phyloP scores from a whole-genome alignment of 2,888 invertebrate genomes.

The Cryptus armator region DNA sequence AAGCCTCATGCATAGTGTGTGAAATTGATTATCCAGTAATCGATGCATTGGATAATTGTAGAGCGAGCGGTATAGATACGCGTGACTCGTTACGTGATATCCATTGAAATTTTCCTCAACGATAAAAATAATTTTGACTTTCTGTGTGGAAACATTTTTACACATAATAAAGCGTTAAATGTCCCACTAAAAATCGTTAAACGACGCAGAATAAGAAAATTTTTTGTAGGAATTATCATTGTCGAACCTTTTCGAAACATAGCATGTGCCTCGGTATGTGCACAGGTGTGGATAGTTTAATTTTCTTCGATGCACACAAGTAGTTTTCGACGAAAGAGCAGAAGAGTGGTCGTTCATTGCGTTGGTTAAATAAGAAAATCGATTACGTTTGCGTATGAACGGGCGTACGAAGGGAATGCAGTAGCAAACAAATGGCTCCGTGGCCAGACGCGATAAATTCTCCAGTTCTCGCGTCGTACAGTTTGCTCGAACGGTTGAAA shows the following conservation, averaged over 20 bases:
- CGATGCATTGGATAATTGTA: not conserved
- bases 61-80: not conserved
- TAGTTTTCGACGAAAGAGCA: not conserved
- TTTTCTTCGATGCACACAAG: not conserved
- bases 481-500: slow-evolving; percentile 30
- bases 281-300: not conserved
- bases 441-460: slow-evolving; percentile 58
- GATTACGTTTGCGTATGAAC: slow-evolving; percentile 44
- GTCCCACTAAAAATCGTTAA: not conserved
- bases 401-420: slow-evolving; percentile 36
- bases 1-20: not conserved
- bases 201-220: not conserved
- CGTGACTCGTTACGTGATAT: not conserved
- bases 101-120: no score
- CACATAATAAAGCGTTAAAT: no score
- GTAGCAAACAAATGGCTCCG: slow-evolving; percentile 57
- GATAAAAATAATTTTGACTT: no score
- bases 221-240: not conserved
- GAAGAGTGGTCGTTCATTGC: not conserved
- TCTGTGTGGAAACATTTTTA: no score
- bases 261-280: not conserved
- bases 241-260: not conserved
- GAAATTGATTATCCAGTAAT: not conserved
- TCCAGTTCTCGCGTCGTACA: slow-evolving; percentile 34
- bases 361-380: slow-evolving; percentile 39